These are phyloP conservation scores for Odocoileus virginianus DNA, from an alignment of 2,113 vertebrate genomes.

Conservation along the genomic window DNA sequence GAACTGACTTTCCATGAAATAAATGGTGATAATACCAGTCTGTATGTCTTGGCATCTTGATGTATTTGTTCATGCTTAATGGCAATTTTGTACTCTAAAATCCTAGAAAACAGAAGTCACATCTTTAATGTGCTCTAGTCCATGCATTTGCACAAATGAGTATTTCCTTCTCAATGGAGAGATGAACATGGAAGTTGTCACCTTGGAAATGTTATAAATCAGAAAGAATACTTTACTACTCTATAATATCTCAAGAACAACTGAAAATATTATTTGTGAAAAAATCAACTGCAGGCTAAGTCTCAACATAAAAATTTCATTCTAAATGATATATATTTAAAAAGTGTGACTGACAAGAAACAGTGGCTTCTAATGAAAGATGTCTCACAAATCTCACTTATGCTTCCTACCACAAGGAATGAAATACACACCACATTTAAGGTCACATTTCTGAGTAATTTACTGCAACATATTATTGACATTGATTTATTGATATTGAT, in stretches of 20 bases:
- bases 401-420: neutral
- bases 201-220: neutral
- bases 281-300: neutral
- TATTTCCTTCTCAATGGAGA: neutral
- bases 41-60: neutral
- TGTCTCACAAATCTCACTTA: neutral
- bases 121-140: neutral
- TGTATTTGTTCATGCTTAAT: neutral
- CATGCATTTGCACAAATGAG: neutral
- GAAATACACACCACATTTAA: neutral
- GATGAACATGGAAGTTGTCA: neutral
- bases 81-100: neutral
- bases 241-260: constrained; percentile 25
- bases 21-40: neutral
- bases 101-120: neutral
- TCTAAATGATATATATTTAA: neutral
- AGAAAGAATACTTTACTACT: neutral
- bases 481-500: constrained; percentile 66
- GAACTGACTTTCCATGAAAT: neutral
- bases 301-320: constrained; percentile 32
- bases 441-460: constrained; percentile 33
- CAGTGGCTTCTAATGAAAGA: neutral
- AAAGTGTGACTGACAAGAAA: constrained; percentile 13
- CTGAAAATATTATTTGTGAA: constrained; percentile 1
- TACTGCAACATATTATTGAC: constrained; percentile 36